A percentile compares a stretch with the other conserved stretches of the same genome.
Conservation (phyloP, 2,888 invertebrate genomes). For the Scrobipalpa atriplicella region DNA sequence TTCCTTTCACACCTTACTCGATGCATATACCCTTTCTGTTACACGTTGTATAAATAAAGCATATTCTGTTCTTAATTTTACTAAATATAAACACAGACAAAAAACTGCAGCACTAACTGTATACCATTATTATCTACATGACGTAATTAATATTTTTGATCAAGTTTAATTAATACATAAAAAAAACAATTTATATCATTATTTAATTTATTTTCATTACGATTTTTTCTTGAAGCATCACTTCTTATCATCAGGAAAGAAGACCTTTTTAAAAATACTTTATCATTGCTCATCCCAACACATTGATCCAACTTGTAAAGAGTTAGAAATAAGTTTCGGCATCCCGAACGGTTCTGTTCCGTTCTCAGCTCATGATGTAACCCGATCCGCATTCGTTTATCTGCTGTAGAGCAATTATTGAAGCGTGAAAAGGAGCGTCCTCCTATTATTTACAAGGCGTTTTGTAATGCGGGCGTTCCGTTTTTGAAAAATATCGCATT, state of each 20-base stretch:
- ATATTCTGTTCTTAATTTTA: no score
- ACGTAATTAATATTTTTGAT: no score
- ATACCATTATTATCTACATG: no score
- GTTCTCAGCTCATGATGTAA: constrained; percentile 61
- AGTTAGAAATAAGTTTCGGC: constrained; percentile 53
- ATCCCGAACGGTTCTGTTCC: constrained; percentile 56
- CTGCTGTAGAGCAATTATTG: constrained; percentile 83
- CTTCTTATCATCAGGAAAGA: background rate
- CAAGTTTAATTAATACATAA: no score
- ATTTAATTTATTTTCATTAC: no score
- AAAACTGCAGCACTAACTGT: no score
- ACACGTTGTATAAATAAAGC: no score
- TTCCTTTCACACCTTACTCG: no score
- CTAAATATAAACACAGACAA: no score
- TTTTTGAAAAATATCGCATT: constrained; percentile 78
- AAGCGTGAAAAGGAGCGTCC: constrained; percentile 83
- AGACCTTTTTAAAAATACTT: background rate
- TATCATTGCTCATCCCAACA: background rate
- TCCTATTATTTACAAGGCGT: constrained; percentile 80
- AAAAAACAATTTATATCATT: no score
- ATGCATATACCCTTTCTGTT: no score
- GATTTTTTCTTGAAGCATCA: no score
- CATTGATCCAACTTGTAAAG: constrained; percentile 51
- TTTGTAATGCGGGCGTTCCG: constrained; percentile 80
- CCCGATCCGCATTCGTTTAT: constrained; percentile 76